These are phyloP conservation scores for Cyrtorhinus lividipennis DNA, from an alignment of 1,140 invertebrate genomes.

Conservation along the genomic window DNA sequence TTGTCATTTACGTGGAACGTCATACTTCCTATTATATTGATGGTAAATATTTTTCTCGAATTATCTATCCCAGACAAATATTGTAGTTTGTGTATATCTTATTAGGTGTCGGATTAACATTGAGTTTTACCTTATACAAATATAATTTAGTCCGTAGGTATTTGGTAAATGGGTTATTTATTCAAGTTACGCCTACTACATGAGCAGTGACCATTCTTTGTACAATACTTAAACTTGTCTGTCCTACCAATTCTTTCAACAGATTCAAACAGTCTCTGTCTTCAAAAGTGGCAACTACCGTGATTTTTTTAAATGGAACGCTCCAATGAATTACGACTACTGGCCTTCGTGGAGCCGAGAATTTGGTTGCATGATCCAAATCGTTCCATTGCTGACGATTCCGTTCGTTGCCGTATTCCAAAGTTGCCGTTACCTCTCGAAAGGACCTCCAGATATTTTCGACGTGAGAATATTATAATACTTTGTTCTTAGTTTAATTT, in stretches of 20 bases:
- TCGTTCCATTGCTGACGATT: slow-evolving; percentile 57
- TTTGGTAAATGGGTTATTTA: too few relatives aligned
- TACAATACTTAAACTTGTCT: too few relatives aligned
- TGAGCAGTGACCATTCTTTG: too few relatives aligned
- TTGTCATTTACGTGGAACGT: slow-evolving; percentile 82
- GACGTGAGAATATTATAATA: too few relatives aligned
- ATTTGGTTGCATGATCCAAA: slow-evolving; percentile 57
- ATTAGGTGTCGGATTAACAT: background rate
- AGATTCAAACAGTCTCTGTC: slow-evolving; percentile 60
- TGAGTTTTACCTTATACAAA: slow-evolving; percentile 11
- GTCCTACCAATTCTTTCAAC: too few relatives aligned
- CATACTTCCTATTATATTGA: slow-evolving; percentile 56
- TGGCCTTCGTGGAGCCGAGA: slow-evolving; percentile 65
- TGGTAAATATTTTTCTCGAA: slow-evolving; percentile 36
- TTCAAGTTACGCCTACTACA: too few relatives aligned
- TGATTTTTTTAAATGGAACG: slow-evolving; percentile 54
- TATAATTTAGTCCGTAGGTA: too few relatives aligned
- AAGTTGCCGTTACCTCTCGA: slow-evolving; percentile 64
- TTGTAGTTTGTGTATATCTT: background rate
- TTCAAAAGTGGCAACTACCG: slow-evolving; percentile 59
- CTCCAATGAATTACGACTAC: slow-evolving; percentile 40
- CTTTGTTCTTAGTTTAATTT: too few relatives aligned
- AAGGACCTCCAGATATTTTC: slow-evolving; percentile 67
- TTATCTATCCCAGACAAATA: too few relatives aligned
- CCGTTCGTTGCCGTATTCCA: slow-evolving; percentile 64